Conservation (phyloP, 2,113 vertebrate species). For the Caretta caretta region DNA sequence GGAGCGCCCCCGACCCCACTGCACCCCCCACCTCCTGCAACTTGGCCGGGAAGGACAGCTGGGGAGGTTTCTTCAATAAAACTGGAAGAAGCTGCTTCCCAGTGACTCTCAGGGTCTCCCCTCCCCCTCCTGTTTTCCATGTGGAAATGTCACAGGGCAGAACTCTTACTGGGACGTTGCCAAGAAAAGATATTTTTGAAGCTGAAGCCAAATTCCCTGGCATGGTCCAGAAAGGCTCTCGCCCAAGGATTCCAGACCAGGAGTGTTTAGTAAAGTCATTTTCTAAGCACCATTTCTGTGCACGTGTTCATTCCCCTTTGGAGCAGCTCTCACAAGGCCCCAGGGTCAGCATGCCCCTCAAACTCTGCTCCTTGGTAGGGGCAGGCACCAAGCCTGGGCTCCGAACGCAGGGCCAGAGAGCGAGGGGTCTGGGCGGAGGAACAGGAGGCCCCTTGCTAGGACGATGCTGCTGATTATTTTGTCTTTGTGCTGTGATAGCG, state of each 20-base stretch:
- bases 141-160: slow-evolving; percentile 10
- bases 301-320: background rate
- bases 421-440: too few relatives aligned
- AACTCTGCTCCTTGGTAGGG: background rate
- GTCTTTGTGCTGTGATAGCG: background rate
- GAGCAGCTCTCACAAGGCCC: background rate
- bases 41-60: background rate
- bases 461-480: background rate
- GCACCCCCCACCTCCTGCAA: background rate
- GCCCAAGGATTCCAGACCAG: background rate
- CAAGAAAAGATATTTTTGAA: background rate
- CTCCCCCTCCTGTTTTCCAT: slow-evolving; percentile 29
- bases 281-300: background rate
- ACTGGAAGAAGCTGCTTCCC: background rate
- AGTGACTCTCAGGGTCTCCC: background rate
- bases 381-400: too few relatives aligned
- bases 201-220: slow-evolving; percentile 3
- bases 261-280: background rate
- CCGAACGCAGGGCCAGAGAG: background rate
- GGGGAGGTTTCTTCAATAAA: background rate
- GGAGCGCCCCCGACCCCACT: too few relatives aligned
- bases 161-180: slow-evolving; percentile 36
- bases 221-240: slow-evolving; percentile 22
- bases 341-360: too few relatives aligned
- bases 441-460: too few relatives aligned